These are phyloP conservation scores for Boleophthalmus pectinirostris DNA, from an alignment of 2,113 vertebrate genomes.

Conservation along the genomic window DNA sequence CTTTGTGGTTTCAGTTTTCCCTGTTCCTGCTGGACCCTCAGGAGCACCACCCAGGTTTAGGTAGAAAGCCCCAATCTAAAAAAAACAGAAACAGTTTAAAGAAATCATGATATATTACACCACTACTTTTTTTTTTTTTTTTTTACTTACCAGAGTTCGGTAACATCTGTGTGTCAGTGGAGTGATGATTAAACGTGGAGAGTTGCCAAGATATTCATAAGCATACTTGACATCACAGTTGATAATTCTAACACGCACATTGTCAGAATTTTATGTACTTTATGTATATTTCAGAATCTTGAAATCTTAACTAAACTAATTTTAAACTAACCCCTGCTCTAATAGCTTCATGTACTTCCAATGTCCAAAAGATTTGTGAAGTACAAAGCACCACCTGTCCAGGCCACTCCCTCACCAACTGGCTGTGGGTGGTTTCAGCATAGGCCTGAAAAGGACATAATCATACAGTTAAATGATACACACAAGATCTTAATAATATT, in stretches of 20 bases:
- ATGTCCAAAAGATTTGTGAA: constrained; percentile 96
- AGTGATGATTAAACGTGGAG: constrained; percentile 94
- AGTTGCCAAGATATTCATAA: constrained; percentile 97
- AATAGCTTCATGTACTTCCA: constrained; percentile 89
- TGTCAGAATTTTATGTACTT: no score
- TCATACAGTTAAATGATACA: background rate
- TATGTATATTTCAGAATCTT: background rate
- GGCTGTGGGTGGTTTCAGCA: constrained; percentile 80
- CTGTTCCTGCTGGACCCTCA: constrained; percentile 95
- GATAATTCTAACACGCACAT: constrained; percentile 88
- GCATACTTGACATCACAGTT: constrained; percentile 97
- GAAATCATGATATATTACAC: background rate
- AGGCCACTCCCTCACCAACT: constrained; percentile 95
- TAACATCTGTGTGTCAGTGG: constrained; percentile 96
- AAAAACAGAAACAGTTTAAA: constrained; percentile 15
- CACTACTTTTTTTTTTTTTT: background rate
- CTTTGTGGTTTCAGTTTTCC: constrained; percentile 97
- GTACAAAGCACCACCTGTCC: constrained; percentile 95
- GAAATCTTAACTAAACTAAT: background rate
- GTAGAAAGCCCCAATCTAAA: constrained; percentile 95
- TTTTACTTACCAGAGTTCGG: constrained; percentile 85
- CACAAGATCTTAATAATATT: background rate
- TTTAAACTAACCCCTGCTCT: constrained; percentile 66
- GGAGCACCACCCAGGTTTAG: constrained; percentile 94
- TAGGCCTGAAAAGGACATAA: constrained; percentile 81